phyloP scores from a whole-genome alignment of 2,888 invertebrate genomes.

The Nowickia ferox region DNA sequence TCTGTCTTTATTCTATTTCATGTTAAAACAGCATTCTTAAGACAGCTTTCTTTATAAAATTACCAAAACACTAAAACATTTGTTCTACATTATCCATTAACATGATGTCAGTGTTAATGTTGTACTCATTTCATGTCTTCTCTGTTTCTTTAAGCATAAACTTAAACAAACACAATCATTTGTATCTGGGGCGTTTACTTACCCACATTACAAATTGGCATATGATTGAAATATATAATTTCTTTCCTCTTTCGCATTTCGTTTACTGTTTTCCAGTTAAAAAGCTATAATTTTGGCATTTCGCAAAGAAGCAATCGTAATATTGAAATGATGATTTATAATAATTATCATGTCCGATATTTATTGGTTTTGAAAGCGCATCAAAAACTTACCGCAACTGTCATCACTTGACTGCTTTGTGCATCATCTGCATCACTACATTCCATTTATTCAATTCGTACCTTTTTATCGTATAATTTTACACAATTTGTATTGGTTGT shows the following conservation, averaged over 20 bases:
- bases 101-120: too few species aligned
- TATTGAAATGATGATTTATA: constrained; percentile 61
- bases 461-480: constrained; percentile 31
- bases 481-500: constrained; percentile 31
- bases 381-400: constrained; percentile 79
- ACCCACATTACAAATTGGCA: constrained; percentile 33
- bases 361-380: constrained; percentile 77
- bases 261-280: not conserved
- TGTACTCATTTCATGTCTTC: not conserved
- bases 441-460: constrained; percentile 8
- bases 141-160: constrained; percentile 1
- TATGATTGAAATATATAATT: constrained; percentile 50
- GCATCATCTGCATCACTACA: constrained; percentile 34
- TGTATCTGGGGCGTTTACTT: not conserved
- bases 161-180: not conserved
- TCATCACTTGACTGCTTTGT: constrained; percentile 68
- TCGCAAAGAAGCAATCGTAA: constrained; percentile 27
- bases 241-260: not conserved
- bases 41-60: too few species aligned
- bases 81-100: too few species aligned
- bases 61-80: too few species aligned
- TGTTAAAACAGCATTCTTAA: too few species aligned
- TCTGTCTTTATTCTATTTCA: too few species aligned
- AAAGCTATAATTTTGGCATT: not conserved
- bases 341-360: constrained; percentile 64